phyloP scores from a whole-genome alignment of 2,113 vertebrate species.

The Mustelus asterias region DNA sequence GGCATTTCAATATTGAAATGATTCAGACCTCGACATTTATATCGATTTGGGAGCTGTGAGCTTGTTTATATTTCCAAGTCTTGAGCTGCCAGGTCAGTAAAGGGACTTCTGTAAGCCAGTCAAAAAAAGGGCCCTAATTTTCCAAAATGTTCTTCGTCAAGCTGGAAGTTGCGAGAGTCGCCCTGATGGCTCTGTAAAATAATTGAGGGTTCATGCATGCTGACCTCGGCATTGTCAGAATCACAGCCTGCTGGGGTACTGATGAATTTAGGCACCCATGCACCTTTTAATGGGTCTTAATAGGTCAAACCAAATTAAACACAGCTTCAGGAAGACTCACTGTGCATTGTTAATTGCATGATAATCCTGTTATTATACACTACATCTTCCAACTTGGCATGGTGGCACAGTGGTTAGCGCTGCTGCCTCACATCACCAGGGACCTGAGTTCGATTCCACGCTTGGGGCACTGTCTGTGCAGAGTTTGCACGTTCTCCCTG shows the following conservation, averaged over 20 bases:
- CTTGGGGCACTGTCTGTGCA: too few species aligned
- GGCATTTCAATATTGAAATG: background rate
- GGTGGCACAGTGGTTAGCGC: too few species aligned
- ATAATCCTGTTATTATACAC: background rate
- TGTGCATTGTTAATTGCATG: background rate
- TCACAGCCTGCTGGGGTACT: too few species aligned
- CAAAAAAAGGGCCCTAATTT: background rate
- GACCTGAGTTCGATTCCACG: too few species aligned
- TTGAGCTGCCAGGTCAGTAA: background rate
- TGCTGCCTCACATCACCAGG: too few species aligned
- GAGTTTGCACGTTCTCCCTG: too few species aligned
- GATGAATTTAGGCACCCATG: too few species aligned
- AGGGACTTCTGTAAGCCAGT: background rate
- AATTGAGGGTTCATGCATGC: too few species aligned
- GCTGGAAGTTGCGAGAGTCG: background rate
- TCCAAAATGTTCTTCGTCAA: background rate
- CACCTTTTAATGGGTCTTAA: background rate
- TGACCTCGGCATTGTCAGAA: too few species aligned
- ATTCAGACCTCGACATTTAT: background rate
- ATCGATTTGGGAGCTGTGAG: background rate
- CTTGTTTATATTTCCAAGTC: background rate
- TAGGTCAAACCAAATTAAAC: background rate
- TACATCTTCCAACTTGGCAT: background rate
- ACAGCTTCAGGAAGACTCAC: background rate
- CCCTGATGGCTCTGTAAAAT: background rate